A percentile compares a stretch with the other conserved stretches of the same genome.
phyloP scores from a whole-genome alignment of 2,888 invertebrate genomes.

The Rosalia funebris region DNA sequence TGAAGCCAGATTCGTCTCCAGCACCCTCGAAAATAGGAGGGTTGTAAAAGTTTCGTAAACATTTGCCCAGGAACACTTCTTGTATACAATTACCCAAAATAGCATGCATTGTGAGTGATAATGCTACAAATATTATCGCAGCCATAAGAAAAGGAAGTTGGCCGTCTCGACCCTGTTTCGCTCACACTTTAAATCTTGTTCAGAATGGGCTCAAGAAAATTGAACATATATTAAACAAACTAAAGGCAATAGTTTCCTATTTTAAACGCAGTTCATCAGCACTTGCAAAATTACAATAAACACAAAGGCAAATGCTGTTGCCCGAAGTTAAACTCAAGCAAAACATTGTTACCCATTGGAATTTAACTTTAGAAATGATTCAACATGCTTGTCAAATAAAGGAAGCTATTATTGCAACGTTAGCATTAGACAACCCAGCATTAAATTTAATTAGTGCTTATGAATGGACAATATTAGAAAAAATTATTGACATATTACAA shows the following conservation, averaged over 20 bases:
- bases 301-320: conserved; percentile 2
- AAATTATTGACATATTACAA: background rate
- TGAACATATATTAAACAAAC: background rate
- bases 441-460: background rate
- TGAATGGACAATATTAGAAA: background rate
- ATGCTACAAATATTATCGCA: conserved; percentile 45
- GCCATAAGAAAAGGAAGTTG: conserved; percentile 38
- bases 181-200: conserved; percentile 6
- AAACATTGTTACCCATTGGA: background rate
- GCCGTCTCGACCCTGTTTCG: conserved; percentile 36
- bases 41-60: too few species aligned
- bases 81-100: too few species aligned
- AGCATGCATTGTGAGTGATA: conserved; percentile 40
- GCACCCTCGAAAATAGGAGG: too few species aligned
- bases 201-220: background rate
- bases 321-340: conserved; percentile 2
- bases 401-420: background rate
- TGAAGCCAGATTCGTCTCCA: too few species aligned
- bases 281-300: conserved; percentile 2
- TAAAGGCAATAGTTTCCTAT: background rate
- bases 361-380: too few species aligned
- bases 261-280: conserved; percentile 5
- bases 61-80: too few species aligned
- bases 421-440: background rate
- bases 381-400: background rate